phyloP scores from a whole-genome alignment of 2,888 invertebrate species.

The Limnephilus marmoratus region DNA sequence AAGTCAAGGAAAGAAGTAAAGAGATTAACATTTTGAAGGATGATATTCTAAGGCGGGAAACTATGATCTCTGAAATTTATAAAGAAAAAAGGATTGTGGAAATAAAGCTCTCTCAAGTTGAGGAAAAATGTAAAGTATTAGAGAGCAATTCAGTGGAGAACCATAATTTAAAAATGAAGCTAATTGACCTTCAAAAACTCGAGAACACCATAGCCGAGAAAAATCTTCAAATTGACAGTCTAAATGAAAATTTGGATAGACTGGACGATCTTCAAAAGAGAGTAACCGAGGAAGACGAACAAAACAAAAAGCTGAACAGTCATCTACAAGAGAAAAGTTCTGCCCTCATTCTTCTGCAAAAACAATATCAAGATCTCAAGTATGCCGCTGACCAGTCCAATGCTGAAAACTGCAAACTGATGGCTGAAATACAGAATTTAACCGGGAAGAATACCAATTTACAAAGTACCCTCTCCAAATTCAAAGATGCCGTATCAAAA shows the following conservation, averaged over 20 bases:
- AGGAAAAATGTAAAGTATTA: slow-evolving; percentile 74
- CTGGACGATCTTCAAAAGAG: slow-evolving; percentile 76
- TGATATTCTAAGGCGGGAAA: slow-evolving; percentile 78
- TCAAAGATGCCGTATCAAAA: slow-evolving; percentile 72
- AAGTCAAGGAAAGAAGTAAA: slow-evolving; percentile 76
- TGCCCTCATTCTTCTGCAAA: slow-evolving; percentile 73
- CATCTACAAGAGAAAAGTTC: slow-evolving; percentile 75
- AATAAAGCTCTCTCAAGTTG: slow-evolving; percentile 74
- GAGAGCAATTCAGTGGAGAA: slow-evolving; percentile 73
- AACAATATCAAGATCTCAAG: slow-evolving; percentile 71
- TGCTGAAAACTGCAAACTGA: slow-evolving; percentile 73
- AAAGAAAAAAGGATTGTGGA: slow-evolving; percentile 78
- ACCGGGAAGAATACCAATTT: slow-evolving; percentile 57
- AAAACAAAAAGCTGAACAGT: slow-evolving; percentile 74
- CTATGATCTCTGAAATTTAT: slow-evolving; percentile 78
- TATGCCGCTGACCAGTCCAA: slow-evolving; percentile 72
- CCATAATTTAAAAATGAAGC: slow-evolving; percentile 75
- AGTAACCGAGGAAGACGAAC: slow-evolving; percentile 75
- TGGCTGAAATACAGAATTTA: slow-evolving; percentile 66
- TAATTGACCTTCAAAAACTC: slow-evolving; percentile 74
- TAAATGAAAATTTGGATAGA: slow-evolving; percentile 76
- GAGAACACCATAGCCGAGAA: slow-evolving; percentile 78
- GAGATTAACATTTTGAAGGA: slow-evolving; percentile 77
- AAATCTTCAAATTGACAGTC: slow-evolving; percentile 76
- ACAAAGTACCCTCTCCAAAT: slow-evolving; percentile 70